phyloP scores from a whole-genome alignment of 2,888 invertebrate species.

The Andrena haemorrhoa region DNA sequence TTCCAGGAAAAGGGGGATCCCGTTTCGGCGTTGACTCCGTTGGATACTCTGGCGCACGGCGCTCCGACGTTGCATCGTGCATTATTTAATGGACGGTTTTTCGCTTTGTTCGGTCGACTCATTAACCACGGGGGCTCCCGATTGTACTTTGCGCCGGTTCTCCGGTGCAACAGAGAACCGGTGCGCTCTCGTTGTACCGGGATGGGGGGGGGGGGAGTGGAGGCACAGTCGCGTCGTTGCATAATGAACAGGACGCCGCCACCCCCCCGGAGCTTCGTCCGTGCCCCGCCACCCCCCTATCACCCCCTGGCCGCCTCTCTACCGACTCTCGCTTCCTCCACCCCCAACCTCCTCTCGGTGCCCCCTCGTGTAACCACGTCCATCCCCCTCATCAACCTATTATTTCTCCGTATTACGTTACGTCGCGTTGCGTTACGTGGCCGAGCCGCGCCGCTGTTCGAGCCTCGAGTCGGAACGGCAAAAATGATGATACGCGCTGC shows the following conservation, averaged over 20 bases:
- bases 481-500: conserved; percentile 66
- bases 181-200: conserved; percentile 72
- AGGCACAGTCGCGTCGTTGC: conserved; percentile 80
- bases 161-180: conserved; percentile 76
- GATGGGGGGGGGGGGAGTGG: conserved; percentile 15
- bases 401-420: conserved; percentile 82
- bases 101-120: conserved; percentile 83
- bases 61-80: conserved; percentile 78
- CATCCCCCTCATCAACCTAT: conserved; percentile 79
- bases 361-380: conserved; percentile 61
- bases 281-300: conserved; percentile 58
- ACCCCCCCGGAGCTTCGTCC: conserved; percentile 67
- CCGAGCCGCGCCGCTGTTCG: conserved; percentile 69
- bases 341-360: conserved; percentile 22
- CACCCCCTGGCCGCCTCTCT: conserved; percentile 53
- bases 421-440: conserved; percentile 80
- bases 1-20: conserved; percentile 58
- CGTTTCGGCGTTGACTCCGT: conserved; percentile 35
- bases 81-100: conserved; percentile 84
- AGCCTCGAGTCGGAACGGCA: conserved; percentile 66
- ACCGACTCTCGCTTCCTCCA: conserved; percentile 23
- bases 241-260: conserved; percentile 83
- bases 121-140: conserved; percentile 81
- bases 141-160: conserved; percentile 81
- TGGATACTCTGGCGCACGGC: conserved; percentile 51